Evolutionary conservation across 2,797 vertebrate genomes (phyloP).

Genomic region (Rhyacichthys aspro): DNA sequence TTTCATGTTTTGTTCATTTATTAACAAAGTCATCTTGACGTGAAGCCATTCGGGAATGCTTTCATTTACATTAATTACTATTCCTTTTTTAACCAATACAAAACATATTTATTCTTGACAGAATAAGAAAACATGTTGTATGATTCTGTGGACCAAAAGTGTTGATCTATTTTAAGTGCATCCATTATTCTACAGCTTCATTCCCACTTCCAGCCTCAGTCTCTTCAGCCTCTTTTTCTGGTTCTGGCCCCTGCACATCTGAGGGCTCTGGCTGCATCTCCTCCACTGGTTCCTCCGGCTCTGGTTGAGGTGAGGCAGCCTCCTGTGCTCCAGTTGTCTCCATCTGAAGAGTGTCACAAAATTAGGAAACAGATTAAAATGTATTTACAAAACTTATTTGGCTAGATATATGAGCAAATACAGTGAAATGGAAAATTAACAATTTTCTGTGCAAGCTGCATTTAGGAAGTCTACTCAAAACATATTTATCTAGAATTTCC

Average conservation of each 20-base stretch:
- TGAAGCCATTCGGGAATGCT: conserved; percentile 12
- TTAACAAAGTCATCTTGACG: conserved; percentile 29
- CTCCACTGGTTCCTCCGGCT: conserved; percentile 67
- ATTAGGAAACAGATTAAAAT: neutral
- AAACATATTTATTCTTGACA: conserved; percentile 18
- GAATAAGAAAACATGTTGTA: neutral
- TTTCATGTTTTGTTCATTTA: conserved; percentile 40
- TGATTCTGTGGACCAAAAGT: conserved; percentile 21
- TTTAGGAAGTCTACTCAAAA: too few relatives aligned
- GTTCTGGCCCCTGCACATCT: conserved; percentile 26
- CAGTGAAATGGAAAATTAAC: too few relatives aligned
- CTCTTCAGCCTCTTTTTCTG: conserved; percentile 29
- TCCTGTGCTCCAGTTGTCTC: conserved; percentile 32
- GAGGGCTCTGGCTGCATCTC: conserved; percentile 35
- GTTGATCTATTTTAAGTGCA: conserved; percentile 14
- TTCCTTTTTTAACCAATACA: conserved; percentile 47
- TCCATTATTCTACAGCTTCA: conserved; percentile 53
- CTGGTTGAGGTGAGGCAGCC: conserved; percentile 33
- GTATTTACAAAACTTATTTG: too few relatives aligned
- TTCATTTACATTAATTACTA: neutral
- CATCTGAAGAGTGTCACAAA: conserved; percentile 40
- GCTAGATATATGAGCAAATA: too few relatives aligned
- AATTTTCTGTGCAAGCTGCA: too few relatives aligned
- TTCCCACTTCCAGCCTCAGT: conserved; percentile 29
- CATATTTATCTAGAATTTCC: too few relatives aligned